Percentiles rank a stretch among this genome's conserved stretches.
Evolutionary conservation across 2,113 vertebrate genomes (phyloP).

Genomic region (Heterotis niloticus): DNA sequence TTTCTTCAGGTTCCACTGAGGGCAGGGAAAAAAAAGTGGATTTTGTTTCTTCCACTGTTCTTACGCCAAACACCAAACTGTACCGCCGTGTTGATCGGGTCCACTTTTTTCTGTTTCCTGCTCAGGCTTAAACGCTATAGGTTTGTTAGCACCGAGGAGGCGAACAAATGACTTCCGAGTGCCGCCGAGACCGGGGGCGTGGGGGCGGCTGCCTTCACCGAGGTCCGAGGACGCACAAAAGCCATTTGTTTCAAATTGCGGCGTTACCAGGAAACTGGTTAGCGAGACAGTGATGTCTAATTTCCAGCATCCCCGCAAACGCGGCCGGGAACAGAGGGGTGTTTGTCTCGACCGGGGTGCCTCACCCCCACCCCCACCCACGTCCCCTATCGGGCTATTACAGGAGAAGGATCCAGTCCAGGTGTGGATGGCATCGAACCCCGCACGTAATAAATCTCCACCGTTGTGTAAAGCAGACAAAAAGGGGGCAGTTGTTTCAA

Average conservation of each 20-base stretch:
- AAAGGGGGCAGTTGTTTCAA: conserved; percentile 19
- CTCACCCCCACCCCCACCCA: neutral
- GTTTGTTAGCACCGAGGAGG: neutral
- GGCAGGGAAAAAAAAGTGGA: too few relatives aligned
- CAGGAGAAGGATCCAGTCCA: conserved; percentile 23
- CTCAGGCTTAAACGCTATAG: neutral
- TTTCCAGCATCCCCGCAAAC: conserved; percentile 8
- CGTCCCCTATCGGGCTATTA: conserved; percentile 14
- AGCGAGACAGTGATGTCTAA: conserved; percentile 25
- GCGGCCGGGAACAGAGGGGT: conserved; percentile 19
- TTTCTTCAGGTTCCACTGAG: neutral
- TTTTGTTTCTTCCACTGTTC: too few relatives aligned
- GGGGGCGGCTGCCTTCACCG: neutral
- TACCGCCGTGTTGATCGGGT: too few relatives aligned
- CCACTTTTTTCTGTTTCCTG: neutral
- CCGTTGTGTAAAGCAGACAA: conserved; percentile 15
- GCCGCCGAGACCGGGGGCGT: neutral
- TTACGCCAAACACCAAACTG: too few relatives aligned
- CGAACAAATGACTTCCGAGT: neutral
- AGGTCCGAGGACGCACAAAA: conserved; percentile 15
- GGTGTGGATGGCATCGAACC: conserved; percentile 30
- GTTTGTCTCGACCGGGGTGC: conserved; percentile 15
- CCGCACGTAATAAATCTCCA: conserved; percentile 20
- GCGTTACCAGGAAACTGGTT: conserved; percentile 22
- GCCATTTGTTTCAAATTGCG: conserved; percentile 26